phyloP scores from a whole-genome alignment of 1,140 invertebrate genomes.

The Cydia amplana region DNA sequence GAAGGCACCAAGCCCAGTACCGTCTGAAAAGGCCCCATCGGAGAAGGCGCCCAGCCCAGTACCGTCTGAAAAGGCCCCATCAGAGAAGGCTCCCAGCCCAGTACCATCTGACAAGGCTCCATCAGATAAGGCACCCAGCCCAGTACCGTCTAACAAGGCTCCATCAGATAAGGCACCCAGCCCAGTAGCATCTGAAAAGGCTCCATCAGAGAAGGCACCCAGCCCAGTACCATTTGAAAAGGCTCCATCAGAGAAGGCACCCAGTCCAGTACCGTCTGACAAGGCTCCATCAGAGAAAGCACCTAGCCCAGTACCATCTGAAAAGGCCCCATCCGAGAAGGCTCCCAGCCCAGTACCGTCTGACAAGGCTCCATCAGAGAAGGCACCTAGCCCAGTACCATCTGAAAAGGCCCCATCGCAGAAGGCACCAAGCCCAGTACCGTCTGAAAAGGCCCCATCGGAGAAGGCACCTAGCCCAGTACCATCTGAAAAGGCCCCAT shows the following conservation, averaged over 20 bases:
- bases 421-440: not conserved
- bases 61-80: not conserved
- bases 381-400: slow-evolving; percentile 5
- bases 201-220: not conserved
- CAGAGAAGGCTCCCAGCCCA: not conserved
- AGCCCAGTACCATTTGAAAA: slow-evolving; percentile 16
- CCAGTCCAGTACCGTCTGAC: not conserved
- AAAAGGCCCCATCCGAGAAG: not conserved
- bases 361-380: not conserved
- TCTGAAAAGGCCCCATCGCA: not conserved
- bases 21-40: not conserved
- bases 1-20: not conserved
- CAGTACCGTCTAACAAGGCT: not conserved
- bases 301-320: slow-evolving; percentile 8
- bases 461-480: not conserved
- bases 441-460: not conserved
- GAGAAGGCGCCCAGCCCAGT: not conserved
- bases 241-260: not conserved
- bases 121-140: slow-evolving; percentile 1
- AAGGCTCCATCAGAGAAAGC: slow-evolving; percentile 17
- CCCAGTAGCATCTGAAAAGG: slow-evolving; percentile 16
- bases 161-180: not conserved
- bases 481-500: not conserved
- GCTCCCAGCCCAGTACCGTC: not conserved
- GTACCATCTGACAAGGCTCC: slow-evolving; percentile 32